Base-by-base conservation (phyloP, 2,888 invertebrate species). In the Timema podura region DNA sequence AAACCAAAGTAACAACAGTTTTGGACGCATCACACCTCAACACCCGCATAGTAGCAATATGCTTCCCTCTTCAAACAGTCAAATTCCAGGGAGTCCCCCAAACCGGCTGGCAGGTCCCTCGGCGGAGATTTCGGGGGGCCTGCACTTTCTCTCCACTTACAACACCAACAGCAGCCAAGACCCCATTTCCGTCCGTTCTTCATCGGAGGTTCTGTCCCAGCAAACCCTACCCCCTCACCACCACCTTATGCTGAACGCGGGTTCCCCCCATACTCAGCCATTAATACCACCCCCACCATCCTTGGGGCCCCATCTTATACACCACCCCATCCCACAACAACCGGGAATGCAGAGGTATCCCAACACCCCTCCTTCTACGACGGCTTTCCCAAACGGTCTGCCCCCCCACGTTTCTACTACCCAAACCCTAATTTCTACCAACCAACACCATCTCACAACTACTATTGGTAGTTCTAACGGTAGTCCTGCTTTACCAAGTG, bases 51-150 rank as follows among this genome's bases (percentile, higher is more conserved):
- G 49, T 30, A 46, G 54, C 65, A 65, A 11, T 59, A 64, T 69
- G 45, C 65, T 65, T 49, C 48, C 15, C n/a, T 30, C 68, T 49
- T 48, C 64, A 49, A 64, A 49, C n/a, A 51, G 57, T 46, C 69
- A 59, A 46, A 49, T 49, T 16, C 54, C 57, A 10, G 54, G n/a
- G 54, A 67, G 91, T 92, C 91, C 92, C 92, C 93, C 93, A 93
- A 93, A 93, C 93, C 92, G 92, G 92, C 91, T 91, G 88, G 93
- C 93, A 92, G 93, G 93, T 91, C 92, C 91, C 91, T 92, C 92
- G 90, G 91, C 88, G 87, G 88, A 86, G 89, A 88, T 90, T 90
- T 88, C 91, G 93, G 91, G 93, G 92, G 93, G 92, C 92, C 92
- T 92, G 92, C 92, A 89, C 83, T 86, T 89, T 85, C 88, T 88